phyloP scores from a whole-genome alignment of 2,888 invertebrate genomes.

The Thymelicus sylvestris region DNA sequence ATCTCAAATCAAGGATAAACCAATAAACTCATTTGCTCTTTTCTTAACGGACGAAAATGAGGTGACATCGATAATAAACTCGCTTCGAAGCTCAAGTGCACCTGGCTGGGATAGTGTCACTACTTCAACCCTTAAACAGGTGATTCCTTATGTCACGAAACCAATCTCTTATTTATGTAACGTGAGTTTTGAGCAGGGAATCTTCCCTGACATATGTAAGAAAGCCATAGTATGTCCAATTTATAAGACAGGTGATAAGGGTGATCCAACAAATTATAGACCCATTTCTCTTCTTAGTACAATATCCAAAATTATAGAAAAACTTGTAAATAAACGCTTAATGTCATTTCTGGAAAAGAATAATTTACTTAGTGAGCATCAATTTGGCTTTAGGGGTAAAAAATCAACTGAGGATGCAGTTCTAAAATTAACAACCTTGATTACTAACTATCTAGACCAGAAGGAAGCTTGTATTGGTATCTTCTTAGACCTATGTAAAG shows the following conservation, averaged over 20 bases:
- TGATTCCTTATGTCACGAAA: not conserved
- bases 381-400: constrained; percentile 11
- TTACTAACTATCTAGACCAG: not conserved
- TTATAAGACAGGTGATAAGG: constrained; percentile 1
- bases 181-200: not conserved
- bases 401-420: not conserved
- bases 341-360: too few species aligned
- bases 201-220: not conserved
- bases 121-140: not conserved
- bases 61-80: not conserved
- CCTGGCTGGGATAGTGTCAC: not conserved
- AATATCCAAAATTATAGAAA: too few species aligned
- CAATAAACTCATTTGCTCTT: not conserved
- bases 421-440: not conserved
- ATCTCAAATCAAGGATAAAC: not conserved
- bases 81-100: not conserved
- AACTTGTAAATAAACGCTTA: too few species aligned
- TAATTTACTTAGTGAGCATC: not conserved
- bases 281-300: not conserved
- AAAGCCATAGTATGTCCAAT: not conserved
- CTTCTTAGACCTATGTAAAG: not conserved
- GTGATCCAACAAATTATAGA: not conserved
- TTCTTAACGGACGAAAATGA: not conserved
- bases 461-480: not conserved
- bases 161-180: not conserved